Percentiles rank a stretch among this genome's conserved stretches.
phyloP scores from a whole-genome alignment of 2,888 invertebrate species.

The Sphaerophoria rueppellii region DNA sequence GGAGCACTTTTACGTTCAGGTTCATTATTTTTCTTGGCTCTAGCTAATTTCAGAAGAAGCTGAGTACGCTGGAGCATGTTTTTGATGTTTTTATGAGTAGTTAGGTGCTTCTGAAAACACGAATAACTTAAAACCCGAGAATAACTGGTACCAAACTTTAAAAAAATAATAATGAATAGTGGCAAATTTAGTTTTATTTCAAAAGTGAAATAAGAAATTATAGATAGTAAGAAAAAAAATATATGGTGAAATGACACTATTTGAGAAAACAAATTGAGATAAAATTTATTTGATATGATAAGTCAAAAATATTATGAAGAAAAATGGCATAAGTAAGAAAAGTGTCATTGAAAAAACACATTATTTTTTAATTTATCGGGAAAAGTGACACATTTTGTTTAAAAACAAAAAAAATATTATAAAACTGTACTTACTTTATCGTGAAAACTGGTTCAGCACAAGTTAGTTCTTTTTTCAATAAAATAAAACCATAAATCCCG shows the following conservation, averaged over 20 bases:
- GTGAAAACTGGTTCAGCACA: constrained; percentile 18
- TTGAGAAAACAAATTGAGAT: constrained; percentile 8
- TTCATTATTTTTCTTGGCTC: too few species aligned
- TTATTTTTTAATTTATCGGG: constrained; percentile 21
- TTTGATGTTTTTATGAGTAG: too few species aligned
- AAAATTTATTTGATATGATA: constrained; percentile 21
- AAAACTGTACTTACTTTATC: constrained; percentile 9
- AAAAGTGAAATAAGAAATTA: background rate
- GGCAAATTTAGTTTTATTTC: constrained; percentile 16
- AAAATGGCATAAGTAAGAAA: constrained; percentile 18
- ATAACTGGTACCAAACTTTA: too few species aligned
- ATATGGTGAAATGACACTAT: constrained; percentile 11
- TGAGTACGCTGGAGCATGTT: constrained; percentile 16
- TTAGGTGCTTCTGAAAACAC: constrained; percentile 1
- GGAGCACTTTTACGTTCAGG: constrained; percentile 15
- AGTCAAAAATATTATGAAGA: constrained; percentile 8
- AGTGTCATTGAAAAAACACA: constrained; percentile 9
- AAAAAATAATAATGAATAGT: too few species aligned
- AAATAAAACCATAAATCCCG: constrained; percentile 22
- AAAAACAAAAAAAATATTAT: constrained; percentile 10
- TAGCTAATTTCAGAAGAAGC: constrained; percentile 14
- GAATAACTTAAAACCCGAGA: too few species aligned
- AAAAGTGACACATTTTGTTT: constrained; percentile 13
- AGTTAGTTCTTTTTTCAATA: constrained; percentile 18
- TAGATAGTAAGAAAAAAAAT: constrained; percentile 10